Base-by-base conservation (phyloP, 2,797 vertebrate genomes). In the Leuciscus waleckii region DNA sequence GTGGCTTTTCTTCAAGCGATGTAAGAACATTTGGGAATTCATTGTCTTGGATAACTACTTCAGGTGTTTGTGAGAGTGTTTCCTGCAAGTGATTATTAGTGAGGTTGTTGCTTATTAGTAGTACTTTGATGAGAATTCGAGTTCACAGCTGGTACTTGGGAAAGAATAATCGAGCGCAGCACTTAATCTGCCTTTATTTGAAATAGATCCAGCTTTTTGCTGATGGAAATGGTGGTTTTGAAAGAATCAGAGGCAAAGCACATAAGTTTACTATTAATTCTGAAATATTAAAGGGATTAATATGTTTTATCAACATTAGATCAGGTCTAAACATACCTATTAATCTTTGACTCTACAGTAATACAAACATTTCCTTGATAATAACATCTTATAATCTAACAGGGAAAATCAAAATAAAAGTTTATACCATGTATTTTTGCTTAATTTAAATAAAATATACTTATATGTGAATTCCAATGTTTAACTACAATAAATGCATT, bases 401-500 rank as follows among this genome's bases (percentile, higher is more conserved):
- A 17, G n/a, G 13, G 35, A 39, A 75, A 35, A 54, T 39, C 26
- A 1, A 49, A 49, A 46, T 29, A 8, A 41, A 82, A 4, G 46
- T 41, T 56, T 56, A 5, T 39, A 70, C 32, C 23, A 39, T 56
- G n/a, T 80, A 54, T 54, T 69, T 80, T 35, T 69, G 14, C 46
- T 26, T 54, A 79, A 23, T 39, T 37, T 26, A 61, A 61, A 39
- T 17, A 61, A 37, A 41, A 77, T 77, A 58, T n/a, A 17, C 37
- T 19, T 78, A 78, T 79, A 26, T 58, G 54, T 58, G 4, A 77
- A 58, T 39, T 13, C 23, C 7, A 56, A 2, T 56, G 21, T 76
- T 75, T 37, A 41, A 39, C 16, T 51, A 21, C n/a, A 83, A 76
- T 83, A 76, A 83, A 83, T 83, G 46, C 41, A 37, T 39, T 37